Evolutionary conservation across 2,888 invertebrate genomes (phyloP).

Genomic region (Perizoma flavofasciatum): DNA sequence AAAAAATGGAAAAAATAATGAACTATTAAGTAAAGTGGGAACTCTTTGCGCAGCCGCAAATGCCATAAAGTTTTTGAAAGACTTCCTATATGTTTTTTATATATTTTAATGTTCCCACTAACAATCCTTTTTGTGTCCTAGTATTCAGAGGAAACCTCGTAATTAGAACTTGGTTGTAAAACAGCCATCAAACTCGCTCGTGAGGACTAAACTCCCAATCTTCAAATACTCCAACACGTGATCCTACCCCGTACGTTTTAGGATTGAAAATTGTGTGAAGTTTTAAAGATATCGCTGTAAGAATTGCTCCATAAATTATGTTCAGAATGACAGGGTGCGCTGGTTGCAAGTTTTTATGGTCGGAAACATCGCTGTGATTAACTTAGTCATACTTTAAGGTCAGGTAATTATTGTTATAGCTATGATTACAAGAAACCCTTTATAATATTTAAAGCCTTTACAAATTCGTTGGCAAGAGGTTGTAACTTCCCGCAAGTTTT

Average conservation of each 20-base stretch:
- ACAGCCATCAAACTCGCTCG: conserved; percentile 77
- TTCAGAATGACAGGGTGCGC: conserved; percentile 75
- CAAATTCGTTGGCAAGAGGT: conserved; percentile 5
- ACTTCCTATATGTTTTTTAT: conserved; percentile 22
- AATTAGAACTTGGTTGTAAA: conserved; percentile 80
- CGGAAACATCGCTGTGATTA: conserved; percentile 64
- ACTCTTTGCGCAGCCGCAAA: conserved; percentile 4
- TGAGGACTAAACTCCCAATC: conserved; percentile 65
- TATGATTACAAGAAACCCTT: conserved; percentile 31
- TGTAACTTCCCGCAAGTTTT: background rate
- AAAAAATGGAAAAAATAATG: background rate
- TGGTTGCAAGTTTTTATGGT: conserved; percentile 72
- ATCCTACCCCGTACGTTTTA: conserved; percentile 34
- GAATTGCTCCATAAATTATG: conserved; percentile 73
- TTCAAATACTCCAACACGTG: conserved; percentile 32
- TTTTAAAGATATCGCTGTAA: conserved; percentile 45
- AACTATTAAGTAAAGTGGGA: background rate
- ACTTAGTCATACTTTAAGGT: conserved; percentile 52
- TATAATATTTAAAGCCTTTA: conserved; percentile 15
- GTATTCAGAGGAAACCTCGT: conserved; percentile 73
- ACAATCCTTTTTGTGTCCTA: conserved; percentile 70
- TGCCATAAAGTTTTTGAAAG: conserved; percentile 67
- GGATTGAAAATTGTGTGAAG: conserved; percentile 36
- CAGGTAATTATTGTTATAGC: conserved; percentile 41
- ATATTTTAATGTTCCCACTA: conserved; percentile 63